Conservation (phyloP, 2,797 vertebrate genomes). For the Capromys pilorides region DNA sequence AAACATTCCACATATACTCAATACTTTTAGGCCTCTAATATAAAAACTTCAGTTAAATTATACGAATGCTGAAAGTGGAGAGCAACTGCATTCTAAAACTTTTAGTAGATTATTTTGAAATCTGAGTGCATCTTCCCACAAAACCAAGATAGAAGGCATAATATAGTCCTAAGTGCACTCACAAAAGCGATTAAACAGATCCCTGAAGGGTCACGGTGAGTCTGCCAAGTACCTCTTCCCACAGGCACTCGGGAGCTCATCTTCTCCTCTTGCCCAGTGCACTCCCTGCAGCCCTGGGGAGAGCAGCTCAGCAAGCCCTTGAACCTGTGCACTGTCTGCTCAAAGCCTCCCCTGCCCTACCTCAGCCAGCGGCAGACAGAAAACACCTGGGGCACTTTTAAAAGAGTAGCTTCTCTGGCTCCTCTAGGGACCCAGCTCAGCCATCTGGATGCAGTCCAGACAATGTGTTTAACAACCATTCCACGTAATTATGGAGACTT, state of each 20-base stretch:
- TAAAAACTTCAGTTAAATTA: not conserved
- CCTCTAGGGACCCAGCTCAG: not conserved
- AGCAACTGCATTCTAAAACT: not conserved
- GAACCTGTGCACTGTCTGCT: no score
- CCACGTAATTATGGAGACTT: not conserved
- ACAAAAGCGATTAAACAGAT: not conserved
- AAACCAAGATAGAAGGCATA: not conserved
- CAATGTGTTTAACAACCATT: not conserved
- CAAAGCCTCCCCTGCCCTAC: not conserved
- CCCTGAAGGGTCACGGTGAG: not conserved
- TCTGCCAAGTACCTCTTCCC: not conserved
- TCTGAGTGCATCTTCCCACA: not conserved
- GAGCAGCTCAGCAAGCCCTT: accelerated
- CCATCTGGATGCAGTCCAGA: not conserved
- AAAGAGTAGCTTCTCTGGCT: not conserved
- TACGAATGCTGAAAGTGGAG: slow-evolving; percentile 5
- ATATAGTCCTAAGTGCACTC: not conserved
- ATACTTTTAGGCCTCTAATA: not conserved
- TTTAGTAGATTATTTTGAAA: slow-evolving; percentile 53
- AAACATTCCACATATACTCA: not conserved
- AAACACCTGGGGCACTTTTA: not conserved
- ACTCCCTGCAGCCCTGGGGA: not conserved
- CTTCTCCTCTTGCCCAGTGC: not conserved
- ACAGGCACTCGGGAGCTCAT: not conserved
- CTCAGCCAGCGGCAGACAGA: not conserved